phyloP scores from a whole-genome alignment of 2,888 invertebrate species.

The Lasioglossum oenotherae region DNA sequence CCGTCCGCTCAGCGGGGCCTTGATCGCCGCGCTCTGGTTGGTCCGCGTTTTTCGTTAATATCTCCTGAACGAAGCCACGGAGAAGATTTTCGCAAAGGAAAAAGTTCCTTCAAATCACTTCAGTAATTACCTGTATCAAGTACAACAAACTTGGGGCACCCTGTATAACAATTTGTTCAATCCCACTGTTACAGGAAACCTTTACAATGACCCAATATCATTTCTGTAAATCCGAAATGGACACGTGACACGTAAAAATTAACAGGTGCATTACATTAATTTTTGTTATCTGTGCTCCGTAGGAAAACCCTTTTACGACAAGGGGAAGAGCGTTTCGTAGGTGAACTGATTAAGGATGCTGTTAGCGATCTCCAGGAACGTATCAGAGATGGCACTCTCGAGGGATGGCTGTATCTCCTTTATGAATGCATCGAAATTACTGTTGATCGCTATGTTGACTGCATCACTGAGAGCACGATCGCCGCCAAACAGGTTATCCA shows the following conservation, averaged over 20 bases:
- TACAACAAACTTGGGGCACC: neutral
- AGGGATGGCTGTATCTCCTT: slow-evolving; percentile 86
- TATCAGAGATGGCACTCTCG: slow-evolving; percentile 85
- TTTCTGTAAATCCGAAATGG: neutral
- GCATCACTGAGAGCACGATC: slow-evolving; percentile 87
- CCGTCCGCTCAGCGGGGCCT: no score
- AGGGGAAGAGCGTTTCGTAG: slow-evolving; percentile 86
- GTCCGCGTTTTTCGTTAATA: no score
- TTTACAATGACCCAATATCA: neutral
- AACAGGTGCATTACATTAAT: neutral
- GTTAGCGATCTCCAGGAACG: slow-evolving; percentile 86
- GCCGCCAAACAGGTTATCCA: slow-evolving; percentile 89
- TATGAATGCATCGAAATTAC: slow-evolving; percentile 87
- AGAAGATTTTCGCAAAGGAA: no score
- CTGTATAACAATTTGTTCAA: neutral
- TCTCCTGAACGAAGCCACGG: no score
- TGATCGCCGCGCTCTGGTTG: no score
- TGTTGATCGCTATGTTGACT: slow-evolving; percentile 87
- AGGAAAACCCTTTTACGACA: slow-evolving; percentile 37
- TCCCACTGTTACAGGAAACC: neutral
- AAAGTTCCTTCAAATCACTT: neutral
- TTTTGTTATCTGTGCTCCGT: neutral
- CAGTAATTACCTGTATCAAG: neutral
- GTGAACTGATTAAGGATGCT: slow-evolving; percentile 86
- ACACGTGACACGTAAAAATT: neutral